Base-by-base conservation (phyloP, 2,888 invertebrate genomes). In the Lucinisca nassula region DNA sequence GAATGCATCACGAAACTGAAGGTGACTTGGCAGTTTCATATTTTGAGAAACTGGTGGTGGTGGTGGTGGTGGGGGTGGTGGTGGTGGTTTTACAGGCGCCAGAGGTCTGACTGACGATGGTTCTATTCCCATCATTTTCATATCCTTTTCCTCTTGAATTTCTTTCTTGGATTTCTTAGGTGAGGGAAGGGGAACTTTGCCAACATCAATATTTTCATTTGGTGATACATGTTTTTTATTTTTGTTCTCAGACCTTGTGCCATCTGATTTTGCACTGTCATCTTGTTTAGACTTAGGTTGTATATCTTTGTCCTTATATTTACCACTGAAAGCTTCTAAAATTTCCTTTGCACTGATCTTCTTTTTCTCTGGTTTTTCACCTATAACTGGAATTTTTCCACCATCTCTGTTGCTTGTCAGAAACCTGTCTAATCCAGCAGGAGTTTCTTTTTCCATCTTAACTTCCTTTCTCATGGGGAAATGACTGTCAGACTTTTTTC, bases 91-190 rank as follows among this genome's bases (percentile, higher is more conserved):
- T n/a, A 87, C 82, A 10, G 81, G 84, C 55, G 85, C 90, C 3
- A 92, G 38, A 30, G 87, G 90, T 40, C 30, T 49, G 49, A 70
- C 79, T 14, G 87, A 82, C 17, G 77, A 78, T 24, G 89, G 87
- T 45, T 93, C 92, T 55, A 93, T 92, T 10, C 91, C 93, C 55
- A 93, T 72, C 74, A 92, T 83, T 79, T 88, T 90, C 87, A 92
- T 82, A 17, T 93, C 93, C 38, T 90, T 77, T 8, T 87, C 79
- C 72, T 85, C 90, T 45, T 81, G 45, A 21, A 30, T n/a, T 76
- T 82, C 61, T 61, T 79, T 75, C 45, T 82, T 82, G 8, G 78
- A 49, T 73, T 83, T 76, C 17, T 70, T 72, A n/a, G 38, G 49
- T 17, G 32, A 3, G 1, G 67, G 67, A 67, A 67, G 67, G 10